phyloP scores from a whole-genome alignment of 2,888 invertebrate genomes.

The Pollenia amentaria region DNA sequence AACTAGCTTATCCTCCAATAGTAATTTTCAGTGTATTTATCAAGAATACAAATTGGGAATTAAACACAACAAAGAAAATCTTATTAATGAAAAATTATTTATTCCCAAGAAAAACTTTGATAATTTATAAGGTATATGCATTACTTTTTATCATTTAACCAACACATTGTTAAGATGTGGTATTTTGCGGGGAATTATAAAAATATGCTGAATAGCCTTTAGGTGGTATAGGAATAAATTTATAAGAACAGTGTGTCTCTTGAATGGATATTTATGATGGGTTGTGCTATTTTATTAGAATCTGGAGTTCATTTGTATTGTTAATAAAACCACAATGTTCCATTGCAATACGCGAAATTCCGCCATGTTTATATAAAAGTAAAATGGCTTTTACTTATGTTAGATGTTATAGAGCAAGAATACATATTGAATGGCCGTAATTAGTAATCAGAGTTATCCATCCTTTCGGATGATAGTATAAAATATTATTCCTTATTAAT shows the following conservation, averaged over 20 bases:
- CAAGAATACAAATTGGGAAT: too few relatives aligned
- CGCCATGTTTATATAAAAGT: constrained; percentile 1
- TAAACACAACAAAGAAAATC: too few relatives aligned
- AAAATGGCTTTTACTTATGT: constrained; percentile 20
- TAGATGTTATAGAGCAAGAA: constrained; percentile 20
- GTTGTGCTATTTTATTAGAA: constrained; percentile 35
- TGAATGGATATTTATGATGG: constrained; percentile 36
- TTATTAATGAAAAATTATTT: constrained; percentile 32
- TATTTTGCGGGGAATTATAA: too few relatives aligned
- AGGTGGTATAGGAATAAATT: constrained; percentile 31
- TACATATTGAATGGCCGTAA: neutral
- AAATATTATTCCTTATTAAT: neutral
- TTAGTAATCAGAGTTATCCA: constrained; percentile 11
- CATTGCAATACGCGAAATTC: constrained; percentile 44
- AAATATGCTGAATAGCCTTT: constrained; percentile 36
- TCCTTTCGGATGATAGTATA: constrained; percentile 1
- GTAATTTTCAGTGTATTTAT: constrained; percentile 3
- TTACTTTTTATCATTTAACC: too few relatives aligned
- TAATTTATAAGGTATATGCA: too few relatives aligned
- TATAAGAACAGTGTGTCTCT: constrained; percentile 37
- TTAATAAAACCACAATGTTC: constrained; percentile 52
- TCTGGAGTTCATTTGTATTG: too few relatives aligned
- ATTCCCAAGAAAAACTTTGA: too few relatives aligned
- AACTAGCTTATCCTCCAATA: neutral
- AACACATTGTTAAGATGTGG: constrained; percentile 29